Conservation (phyloP, 2,113 vertebrate species). For the Lanius collurio region DNA sequence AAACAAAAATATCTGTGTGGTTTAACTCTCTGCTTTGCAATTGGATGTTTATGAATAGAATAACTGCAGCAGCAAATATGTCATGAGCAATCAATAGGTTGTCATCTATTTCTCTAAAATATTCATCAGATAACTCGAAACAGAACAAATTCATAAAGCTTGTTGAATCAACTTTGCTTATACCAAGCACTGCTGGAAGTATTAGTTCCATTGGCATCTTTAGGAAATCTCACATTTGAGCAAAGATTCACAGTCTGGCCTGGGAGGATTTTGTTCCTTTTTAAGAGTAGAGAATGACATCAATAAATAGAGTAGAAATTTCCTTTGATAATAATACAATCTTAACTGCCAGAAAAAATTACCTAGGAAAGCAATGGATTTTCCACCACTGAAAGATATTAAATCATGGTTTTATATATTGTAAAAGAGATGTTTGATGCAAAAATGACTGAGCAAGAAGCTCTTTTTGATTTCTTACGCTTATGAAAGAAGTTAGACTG, state of each 20-base stretch:
- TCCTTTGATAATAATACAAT: background rate
- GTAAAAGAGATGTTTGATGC: background rate
- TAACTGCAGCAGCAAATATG: slow-evolving; percentile 10
- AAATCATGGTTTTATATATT: background rate
- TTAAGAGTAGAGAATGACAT: background rate
- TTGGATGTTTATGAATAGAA: slow-evolving; percentile 14
- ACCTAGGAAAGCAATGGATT: background rate
- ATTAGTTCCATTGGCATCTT: background rate
- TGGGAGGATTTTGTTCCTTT: background rate
- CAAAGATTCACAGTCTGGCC: background rate
- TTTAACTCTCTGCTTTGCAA: background rate
- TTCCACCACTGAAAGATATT: background rate
- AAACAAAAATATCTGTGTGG: background rate
- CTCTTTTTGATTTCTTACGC: background rate
- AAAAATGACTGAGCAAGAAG: background rate
- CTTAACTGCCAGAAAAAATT: background rate
- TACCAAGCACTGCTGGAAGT: background rate
- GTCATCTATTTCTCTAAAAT: slow-evolving; percentile 34
- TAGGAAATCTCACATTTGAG: background rate
- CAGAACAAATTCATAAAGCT: background rate
- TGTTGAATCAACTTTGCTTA: background rate
- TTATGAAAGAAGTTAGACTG: background rate
- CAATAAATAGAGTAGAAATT: background rate
- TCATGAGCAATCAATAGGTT: slow-evolving; percentile 18
- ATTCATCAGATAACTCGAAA: background rate